Evolutionary conservation across 2,113 vertebrate genomes (phyloP).

Genomic region (Ophiodon elongatus): DNA sequence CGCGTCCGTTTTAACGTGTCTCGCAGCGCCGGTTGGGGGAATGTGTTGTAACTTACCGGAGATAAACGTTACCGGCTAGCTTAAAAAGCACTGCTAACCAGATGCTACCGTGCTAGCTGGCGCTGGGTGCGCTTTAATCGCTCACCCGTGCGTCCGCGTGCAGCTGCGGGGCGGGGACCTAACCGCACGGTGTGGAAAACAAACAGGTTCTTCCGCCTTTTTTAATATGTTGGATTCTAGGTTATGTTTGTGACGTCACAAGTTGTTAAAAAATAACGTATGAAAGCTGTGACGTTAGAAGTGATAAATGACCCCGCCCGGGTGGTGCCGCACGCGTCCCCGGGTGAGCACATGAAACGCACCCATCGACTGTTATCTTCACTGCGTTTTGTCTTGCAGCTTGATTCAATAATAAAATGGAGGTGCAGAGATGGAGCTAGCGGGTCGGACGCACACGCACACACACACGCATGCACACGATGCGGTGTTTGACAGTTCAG

Average conservation of each 20-base stretch:
- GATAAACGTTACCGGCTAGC: constrained; percentile 59
- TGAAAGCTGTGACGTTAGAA: fast-evolving
- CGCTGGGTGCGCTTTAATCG: constrained; percentile 60
- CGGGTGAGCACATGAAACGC: constrained; percentile 39
- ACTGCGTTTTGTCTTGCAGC: constrained; percentile 75
- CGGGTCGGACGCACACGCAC: constrained; percentile 6
- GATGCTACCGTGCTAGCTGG: constrained; percentile 69
- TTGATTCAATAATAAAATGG: constrained; percentile 75
- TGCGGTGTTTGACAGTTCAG: constrained; percentile 16
- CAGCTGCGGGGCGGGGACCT: not conserved
- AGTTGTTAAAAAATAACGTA: not conserved
- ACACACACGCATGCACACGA: no score
- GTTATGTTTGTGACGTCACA: fast-evolving
- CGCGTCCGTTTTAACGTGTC: not conserved
- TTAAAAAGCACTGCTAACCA: constrained; percentile 46
- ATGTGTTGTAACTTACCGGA: constrained; percentile 18
- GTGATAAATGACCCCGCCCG: fast-evolving
- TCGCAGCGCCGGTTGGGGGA: not conserved
- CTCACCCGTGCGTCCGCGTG: fast-evolving
- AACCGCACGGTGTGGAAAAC: not conserved
- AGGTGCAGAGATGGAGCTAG: constrained; percentile 61
- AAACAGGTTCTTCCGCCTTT: fast-evolving
- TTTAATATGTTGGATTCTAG: not conserved
- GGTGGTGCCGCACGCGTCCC: not conserved
- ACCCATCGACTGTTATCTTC: constrained; percentile 54